These are phyloP conservation scores for Scopus umbretta DNA, from an alignment of 2,113 vertebrate species.

Conservation along the genomic window DNA sequence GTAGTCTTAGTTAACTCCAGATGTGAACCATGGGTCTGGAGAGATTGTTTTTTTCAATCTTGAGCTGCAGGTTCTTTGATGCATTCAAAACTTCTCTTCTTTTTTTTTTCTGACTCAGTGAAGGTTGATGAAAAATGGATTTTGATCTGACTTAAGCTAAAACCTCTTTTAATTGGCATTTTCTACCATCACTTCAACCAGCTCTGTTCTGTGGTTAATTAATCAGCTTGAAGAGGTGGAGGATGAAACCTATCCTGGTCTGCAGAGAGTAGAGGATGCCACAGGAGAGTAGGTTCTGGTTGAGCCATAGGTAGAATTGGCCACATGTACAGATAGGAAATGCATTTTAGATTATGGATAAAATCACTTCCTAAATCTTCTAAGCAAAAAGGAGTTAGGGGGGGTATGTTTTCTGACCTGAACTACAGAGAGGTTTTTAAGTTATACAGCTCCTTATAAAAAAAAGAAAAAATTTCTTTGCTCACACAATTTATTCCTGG, in stretches of 20 bases:
- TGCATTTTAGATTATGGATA: neutral
- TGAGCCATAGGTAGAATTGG: neutral
- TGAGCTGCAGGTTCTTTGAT: neutral
- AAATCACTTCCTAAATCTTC: neutral
- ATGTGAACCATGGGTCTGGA: neutral
- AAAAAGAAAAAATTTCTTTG: neutral
- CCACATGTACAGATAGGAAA: neutral
- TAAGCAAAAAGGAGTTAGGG: neutral
- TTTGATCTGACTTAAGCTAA: neutral
- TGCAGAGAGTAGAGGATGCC: neutral
- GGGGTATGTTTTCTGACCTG: neutral
- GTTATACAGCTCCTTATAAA: neutral
- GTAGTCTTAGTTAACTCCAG: neutral
- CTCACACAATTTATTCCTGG: neutral
- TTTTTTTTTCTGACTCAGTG: neutral
- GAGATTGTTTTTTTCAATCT: neutral
- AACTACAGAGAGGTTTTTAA: neutral
- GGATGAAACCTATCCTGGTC: neutral
- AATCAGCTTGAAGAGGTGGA: neutral
- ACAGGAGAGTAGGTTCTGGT: neutral
- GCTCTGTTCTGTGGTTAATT: neutral
- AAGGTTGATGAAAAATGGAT: neutral
- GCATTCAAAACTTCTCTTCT: neutral
- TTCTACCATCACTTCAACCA: neutral
- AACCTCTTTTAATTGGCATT: neutral